Evolutionary conservation across 1,140 invertebrate species (phyloP).

Genomic region (Drosophila asahinai): DNA sequence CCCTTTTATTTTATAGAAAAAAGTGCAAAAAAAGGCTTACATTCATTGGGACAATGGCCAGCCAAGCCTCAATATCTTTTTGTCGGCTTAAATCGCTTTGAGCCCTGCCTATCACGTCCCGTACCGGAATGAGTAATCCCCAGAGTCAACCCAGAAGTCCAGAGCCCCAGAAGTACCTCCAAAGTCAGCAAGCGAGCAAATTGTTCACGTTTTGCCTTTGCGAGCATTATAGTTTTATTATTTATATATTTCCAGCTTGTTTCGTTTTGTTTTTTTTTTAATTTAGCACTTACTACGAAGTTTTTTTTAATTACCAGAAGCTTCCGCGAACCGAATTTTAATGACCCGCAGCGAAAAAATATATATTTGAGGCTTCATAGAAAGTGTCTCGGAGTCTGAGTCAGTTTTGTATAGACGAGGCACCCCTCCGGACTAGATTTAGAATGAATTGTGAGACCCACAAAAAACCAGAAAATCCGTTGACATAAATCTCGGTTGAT

Average conservation of each 20-base stretch:
- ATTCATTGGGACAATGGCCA: slow-evolving; percentile 7
- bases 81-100: slow-evolving; percentile 19
- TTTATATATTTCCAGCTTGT: slow-evolving; percentile 36
- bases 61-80: slow-evolving; percentile 17
- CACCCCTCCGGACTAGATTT: slow-evolving; percentile 17
- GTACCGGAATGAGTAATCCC: slow-evolving; percentile 23
- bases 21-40: neutral
- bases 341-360: slow-evolving; percentile 57
- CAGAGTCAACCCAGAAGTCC: slow-evolving; percentile 19
- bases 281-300: slow-evolving; percentile 59
- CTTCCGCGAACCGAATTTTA: slow-evolving; percentile 70
- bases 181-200: slow-evolving; percentile 46
- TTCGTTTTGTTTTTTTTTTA: slow-evolving; percentile 45
- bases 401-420: neutral
- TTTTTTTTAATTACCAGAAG: slow-evolving; percentile 64
- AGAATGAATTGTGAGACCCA: slow-evolving; percentile 22
- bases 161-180: slow-evolving; percentile 29
- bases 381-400: slow-evolving; percentile 38
- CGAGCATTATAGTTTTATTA: slow-evolving; percentile 44
- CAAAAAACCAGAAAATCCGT: slow-evolving; percentile 25
- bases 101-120: slow-evolving; percentile 43
- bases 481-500: slow-evolving; percentile 70
- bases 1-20: neutral
- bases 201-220: slow-evolving; percentile 56
- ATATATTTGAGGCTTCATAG: slow-evolving; percentile 22